Evolutionary conservation across 2,888 invertebrate species (phyloP).

Genomic region (Zhengitettix transpicula): DNA sequence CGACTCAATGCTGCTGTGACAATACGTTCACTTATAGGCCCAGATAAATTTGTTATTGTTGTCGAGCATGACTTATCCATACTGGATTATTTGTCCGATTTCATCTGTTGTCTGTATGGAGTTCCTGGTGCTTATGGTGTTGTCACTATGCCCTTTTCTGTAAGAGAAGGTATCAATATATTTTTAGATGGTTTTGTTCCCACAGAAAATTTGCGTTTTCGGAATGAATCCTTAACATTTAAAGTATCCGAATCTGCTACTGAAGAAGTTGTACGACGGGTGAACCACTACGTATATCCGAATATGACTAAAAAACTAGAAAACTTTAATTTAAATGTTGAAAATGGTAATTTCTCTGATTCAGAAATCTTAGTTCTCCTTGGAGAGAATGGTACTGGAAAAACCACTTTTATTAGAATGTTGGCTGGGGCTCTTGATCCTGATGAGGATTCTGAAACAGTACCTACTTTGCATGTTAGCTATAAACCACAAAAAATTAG

Average conservation of each 20-base stretch:
- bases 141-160: slow-evolving; percentile 99
- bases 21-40: slow-evolving; percentile 77
- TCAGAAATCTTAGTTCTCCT: slow-evolving; percentile 96
- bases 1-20: slow-evolving; percentile 91
- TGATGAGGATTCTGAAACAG: slow-evolving; percentile 58
- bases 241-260: slow-evolving; percentile 96
- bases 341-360: slow-evolving; percentile 91
- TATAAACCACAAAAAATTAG: slow-evolving; percentile 99
- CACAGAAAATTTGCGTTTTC: slow-evolving; percentile 95
- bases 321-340: slow-evolving; percentile 59
- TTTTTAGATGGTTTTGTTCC: slow-evolving; percentile 99
- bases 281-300: slow-evolving; percentile 94
- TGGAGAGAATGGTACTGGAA: slow-evolving; percentile 95
- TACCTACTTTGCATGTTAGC: slow-evolving; percentile 90
- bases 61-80: slow-evolving; percentile 99
- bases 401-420: slow-evolving; percentile 98
- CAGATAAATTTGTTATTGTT: slow-evolving; percentile 92
- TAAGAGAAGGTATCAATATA: slow-evolving; percentile 98
- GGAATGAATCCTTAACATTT: slow-evolving; percentile 91
- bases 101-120: slow-evolving; percentile 96
- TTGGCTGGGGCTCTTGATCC: slow-evolving; percentile 89
- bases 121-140: slow-evolving; percentile 98
- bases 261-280: slow-evolving; percentile 92
- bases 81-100: slow-evolving; percentile 95
- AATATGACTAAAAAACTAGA: slow-evolving; percentile 77